These are phyloP conservation scores for Hirundichthys speculiger DNA, from an alignment of 2,113 vertebrate species.

Conservation along the genomic window DNA sequence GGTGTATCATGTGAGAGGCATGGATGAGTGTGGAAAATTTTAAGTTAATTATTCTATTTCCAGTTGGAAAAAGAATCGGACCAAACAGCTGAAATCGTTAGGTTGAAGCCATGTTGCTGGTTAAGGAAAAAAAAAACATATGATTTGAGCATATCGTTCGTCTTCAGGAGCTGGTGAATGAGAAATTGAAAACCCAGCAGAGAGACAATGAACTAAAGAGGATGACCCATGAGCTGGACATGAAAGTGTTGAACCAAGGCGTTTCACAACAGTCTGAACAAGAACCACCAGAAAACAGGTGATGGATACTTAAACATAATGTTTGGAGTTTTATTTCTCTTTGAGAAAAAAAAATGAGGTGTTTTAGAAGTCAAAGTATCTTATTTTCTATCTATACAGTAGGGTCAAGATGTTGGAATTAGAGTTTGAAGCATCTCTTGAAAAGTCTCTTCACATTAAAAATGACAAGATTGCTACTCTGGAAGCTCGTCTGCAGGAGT, in stretches of 20 bases:
- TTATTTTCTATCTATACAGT: constrained; percentile 12
- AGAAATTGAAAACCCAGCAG: constrained; percentile 95
- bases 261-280: constrained; percentile 82
- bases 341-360: too few relatives aligned
- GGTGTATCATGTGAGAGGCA: too few relatives aligned
- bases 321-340: neutral
- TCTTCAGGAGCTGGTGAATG: constrained; percentile 92
- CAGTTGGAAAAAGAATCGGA: neutral
- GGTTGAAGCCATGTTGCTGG: neutral
- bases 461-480: constrained; percentile 94
- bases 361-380: neutral
- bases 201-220: constrained; percentile 94
- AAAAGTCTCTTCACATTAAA: constrained; percentile 96
- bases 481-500: constrained; percentile 93
- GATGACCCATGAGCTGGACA: constrained; percentile 91
- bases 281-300: constrained; percentile 91
- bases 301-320: neutral
- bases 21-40: too few relatives aligned
- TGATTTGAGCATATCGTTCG: neutral
- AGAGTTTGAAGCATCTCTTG: constrained; percentile 91
- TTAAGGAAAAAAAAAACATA: neutral
- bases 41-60: too few relatives aligned
- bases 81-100: neutral
- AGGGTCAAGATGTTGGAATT: constrained; percentile 95
- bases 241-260: constrained; percentile 91